A percentile compares a stretch with the other conserved stretches of the same genome.
Conservation (phyloP, 2,888 invertebrate genomes). For the Drosophila kuntzei region DNA sequence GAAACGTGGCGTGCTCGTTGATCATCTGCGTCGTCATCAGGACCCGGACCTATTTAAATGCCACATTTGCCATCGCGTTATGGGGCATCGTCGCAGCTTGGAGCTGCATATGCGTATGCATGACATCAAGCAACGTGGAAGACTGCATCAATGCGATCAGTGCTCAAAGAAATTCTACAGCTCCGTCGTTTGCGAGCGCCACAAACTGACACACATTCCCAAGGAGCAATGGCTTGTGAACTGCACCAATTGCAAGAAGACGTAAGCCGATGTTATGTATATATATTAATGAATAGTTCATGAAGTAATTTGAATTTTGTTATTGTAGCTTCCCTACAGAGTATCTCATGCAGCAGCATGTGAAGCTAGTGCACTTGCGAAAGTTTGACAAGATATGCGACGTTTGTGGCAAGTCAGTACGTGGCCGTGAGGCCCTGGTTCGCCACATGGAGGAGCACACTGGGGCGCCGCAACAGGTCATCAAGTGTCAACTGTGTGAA, state of each 20-base stretch:
- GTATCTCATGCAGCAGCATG: conserved; percentile 78
- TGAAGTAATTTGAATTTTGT: neutral
- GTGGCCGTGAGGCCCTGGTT: conserved; percentile 75
- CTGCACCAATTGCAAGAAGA: conserved; percentile 79
- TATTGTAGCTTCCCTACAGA: conserved; percentile 75
- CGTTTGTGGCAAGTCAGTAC: conserved; percentile 82
- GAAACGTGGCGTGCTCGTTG: conserved; percentile 80
- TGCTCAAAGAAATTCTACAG: conserved; percentile 83
- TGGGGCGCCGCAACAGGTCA: conserved; percentile 68
- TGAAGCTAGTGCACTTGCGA: conserved; percentile 80
- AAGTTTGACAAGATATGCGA: conserved; percentile 83
- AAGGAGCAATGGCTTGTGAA: conserved; percentile 75
- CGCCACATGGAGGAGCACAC: conserved; percentile 82
- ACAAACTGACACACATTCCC: conserved; percentile 81
- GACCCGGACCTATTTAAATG: conserved; percentile 84
- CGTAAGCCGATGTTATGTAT: conserved; percentile 52
- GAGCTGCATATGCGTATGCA: conserved; percentile 79
- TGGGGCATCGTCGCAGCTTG: conserved; percentile 75
- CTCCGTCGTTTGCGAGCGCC: conserved; percentile 74
- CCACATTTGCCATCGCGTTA: conserved; percentile 73
- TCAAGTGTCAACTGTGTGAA: conserved; percentile 83
- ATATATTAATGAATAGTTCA: neutral
- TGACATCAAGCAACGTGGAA: conserved; percentile 71
- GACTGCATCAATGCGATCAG: conserved; percentile 77
- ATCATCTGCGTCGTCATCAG: conserved; percentile 82